phyloP scores from a whole-genome alignment of 2,888 invertebrate genomes.

The Gerris lacustris region DNA sequence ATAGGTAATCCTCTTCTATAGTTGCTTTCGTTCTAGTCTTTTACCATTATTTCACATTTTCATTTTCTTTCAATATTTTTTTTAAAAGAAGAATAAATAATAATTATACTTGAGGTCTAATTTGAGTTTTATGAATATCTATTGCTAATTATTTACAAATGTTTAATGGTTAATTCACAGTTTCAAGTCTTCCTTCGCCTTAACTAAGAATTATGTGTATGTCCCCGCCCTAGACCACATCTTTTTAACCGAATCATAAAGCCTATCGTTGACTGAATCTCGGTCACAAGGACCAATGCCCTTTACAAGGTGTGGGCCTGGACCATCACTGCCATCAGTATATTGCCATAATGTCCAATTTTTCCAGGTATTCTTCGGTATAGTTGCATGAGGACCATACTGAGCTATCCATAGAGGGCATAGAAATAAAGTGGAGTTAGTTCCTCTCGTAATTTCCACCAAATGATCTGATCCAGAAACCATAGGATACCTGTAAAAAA shows the following conservation, averaged over 20 bases:
- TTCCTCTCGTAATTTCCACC: conserved; percentile 23
- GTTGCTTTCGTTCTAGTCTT: no score
- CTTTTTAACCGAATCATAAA: background rate
- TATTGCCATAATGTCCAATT: conserved; percentile 28
- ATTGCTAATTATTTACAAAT: no score
- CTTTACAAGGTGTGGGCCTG: conserved; percentile 19
- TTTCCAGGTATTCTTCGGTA: conserved; percentile 20
- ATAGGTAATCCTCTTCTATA: no score
- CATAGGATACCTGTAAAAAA: conserved; percentile 12
- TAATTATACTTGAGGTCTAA: no score
- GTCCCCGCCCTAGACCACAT: background rate
- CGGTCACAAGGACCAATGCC: conserved; percentile 27
- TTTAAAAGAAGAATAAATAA: no score
- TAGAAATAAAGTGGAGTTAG: conserved; percentile 19
- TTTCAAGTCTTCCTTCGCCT: no score
- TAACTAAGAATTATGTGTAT: no score
- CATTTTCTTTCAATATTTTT: no score
- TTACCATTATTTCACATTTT: no score
- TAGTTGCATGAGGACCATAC: background rate
- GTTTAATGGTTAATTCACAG: no score
- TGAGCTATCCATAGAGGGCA: conserved; percentile 24
- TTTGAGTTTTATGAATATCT: no score
- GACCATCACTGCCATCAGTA: conserved; percentile 22
- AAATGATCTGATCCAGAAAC: conserved; percentile 13
- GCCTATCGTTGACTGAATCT: conserved; percentile 20